Conservation (phyloP, 2,113 vertebrate genomes). For the Trichechus manatus region DNA sequence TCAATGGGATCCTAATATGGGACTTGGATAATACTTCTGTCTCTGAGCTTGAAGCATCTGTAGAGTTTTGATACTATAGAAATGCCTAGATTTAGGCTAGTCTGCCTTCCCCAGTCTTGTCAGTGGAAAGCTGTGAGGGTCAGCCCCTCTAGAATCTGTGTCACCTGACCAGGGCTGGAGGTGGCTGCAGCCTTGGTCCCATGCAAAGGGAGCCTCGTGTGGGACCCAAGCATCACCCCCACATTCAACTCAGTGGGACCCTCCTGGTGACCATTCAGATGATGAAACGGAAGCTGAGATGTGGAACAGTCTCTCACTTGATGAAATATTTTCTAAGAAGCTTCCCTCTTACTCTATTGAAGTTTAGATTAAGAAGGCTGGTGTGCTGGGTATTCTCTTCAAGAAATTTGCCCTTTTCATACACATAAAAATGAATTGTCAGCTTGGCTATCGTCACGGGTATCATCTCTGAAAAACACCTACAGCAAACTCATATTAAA, state of each 20-base stretch:
- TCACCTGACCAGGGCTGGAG: neutral
- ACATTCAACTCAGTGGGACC: neutral
- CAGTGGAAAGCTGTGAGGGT: neutral
- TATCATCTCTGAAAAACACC: constrained; percentile 7
- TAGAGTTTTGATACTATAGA: neutral
- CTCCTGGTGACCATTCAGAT: neutral
- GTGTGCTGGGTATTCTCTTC: neutral
- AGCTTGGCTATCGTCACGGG: constrained; percentile 10
- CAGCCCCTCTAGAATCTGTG: neutral
- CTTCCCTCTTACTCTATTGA: neutral
- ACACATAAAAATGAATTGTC: constrained; percentile 46
- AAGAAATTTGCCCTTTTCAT: constrained; percentile 51
- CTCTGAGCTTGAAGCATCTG: neutral
- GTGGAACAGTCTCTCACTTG: constrained; percentile 2
- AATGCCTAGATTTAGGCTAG: neutral
- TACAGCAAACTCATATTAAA: neutral
- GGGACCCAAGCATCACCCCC: neutral
- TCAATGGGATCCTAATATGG: neutral
- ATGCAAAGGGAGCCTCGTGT: neutral
- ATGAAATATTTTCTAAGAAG: constrained; percentile 23
- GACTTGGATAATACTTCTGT: neutral
- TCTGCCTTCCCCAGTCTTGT: neutral
- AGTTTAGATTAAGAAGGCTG: constrained; percentile 55
- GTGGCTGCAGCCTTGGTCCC: too few relatives aligned
- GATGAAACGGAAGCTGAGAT: neutral